phyloP scores from a whole-genome alignment of 2,113 vertebrate genomes.

The Propithecus coquereli region DNA sequence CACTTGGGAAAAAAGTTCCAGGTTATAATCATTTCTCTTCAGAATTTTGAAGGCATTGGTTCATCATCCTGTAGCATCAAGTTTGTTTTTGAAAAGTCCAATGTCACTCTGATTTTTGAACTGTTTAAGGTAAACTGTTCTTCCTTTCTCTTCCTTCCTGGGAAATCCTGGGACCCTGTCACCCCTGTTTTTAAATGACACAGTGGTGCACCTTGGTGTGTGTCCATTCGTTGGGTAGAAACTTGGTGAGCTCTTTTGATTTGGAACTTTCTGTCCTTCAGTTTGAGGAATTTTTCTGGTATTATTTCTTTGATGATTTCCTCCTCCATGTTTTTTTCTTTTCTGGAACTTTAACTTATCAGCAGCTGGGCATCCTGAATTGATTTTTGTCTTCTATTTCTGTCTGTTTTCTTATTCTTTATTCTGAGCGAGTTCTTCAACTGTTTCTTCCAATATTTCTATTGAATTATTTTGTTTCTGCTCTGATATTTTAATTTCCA shows the following conservation, averaged over 20 bases:
- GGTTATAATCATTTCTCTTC: background rate
- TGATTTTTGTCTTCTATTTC: background rate
- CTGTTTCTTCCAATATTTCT: background rate
- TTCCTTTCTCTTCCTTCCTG: background rate
- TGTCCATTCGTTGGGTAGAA: background rate
- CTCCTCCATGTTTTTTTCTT: background rate
- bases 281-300: background rate
- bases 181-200: accelerated
- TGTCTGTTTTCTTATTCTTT: background rate
- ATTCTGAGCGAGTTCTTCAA: background rate
- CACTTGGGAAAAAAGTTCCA: too few species aligned
- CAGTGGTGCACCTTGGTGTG: too few species aligned
- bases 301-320: background rate
- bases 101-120: too few species aligned
- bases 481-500: background rate
- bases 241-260: background rate
- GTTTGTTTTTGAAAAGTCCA: background rate
- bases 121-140: background rate
- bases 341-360: background rate
- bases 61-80: too few species aligned
- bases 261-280: background rate
- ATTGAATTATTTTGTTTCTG: background rate
- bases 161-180: background rate
- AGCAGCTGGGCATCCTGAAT: background rate
- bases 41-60: background rate